Evolutionary conservation across 2,888 invertebrate genomes (phyloP), one percentile per base, ranked within the genome.

Genomic region (Laspeyria flexula): DNA sequence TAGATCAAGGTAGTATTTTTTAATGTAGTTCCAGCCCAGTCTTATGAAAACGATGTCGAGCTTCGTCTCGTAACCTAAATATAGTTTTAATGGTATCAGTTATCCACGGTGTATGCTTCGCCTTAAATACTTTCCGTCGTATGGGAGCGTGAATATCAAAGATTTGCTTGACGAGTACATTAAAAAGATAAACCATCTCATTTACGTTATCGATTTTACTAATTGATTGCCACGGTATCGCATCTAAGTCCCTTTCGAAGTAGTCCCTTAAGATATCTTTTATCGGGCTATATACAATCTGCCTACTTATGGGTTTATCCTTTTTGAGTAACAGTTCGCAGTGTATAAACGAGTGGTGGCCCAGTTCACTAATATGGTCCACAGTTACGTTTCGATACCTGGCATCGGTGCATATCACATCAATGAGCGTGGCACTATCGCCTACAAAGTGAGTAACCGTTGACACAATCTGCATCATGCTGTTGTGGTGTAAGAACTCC

Each of bases 141-240:
- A 13, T 3, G 1, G 47, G 47, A 12, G 47, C 42, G 9, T 47
- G 42, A 6, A 21, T 3, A 37, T 42, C 37, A 37, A 47, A 47
- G 7, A 35, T 29, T 3, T 13, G n/a, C 1, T n/a, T 5, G 0
- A 47, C 3, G 9, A 21, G 7, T 0, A 5, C 1, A 13, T 35
- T 47, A 23, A 47, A 47, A 3, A 16, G 1, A 13, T 16, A 5
- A 13, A 42, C 30, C 41, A 47, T 47, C 3, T n/a, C 21, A 35
- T 42, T 9, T 2, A 42, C 41, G 15, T 42, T 30, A 1, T 29
- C 0, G 1, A 37, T 2, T 5, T 10, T 2, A 5, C 13, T n/a
- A 4, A 48, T 31, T 5, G 3, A 3, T 0, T 10, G 6, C 42
- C 48, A 48, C 1, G 35, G 29, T 2, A 47, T 37, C 0, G 29